These are phyloP conservation scores for Parauchenoglanis punctatus DNA, from an alignment of 2,797 vertebrate species.

Conservation along the genomic window DNA sequence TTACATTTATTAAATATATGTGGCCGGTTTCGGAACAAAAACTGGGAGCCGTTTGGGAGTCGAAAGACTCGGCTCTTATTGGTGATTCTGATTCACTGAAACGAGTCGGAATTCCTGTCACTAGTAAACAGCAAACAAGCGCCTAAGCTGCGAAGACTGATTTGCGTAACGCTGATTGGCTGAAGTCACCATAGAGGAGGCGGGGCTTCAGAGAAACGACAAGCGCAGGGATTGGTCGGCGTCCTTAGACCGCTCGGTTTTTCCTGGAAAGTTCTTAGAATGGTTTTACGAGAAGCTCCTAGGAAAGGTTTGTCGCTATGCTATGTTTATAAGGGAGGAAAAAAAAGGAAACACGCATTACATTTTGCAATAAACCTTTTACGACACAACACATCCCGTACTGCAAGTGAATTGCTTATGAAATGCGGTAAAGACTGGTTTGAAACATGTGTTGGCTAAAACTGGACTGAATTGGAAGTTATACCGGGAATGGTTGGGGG, in stretches of 20 bases:
- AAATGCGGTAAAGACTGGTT: neutral
- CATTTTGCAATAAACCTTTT: constrained; percentile 18
- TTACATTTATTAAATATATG: no score
- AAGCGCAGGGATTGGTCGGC: constrained; percentile 5
- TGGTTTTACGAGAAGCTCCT: constrained; percentile 60
- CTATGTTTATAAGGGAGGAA: constrained; percentile 14
- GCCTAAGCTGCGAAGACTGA: neutral
- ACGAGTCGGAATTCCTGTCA: neutral
- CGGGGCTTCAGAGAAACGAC: constrained; percentile 10
- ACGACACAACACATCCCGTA: neutral
- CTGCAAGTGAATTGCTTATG: neutral
- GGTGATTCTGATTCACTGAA: neutral
- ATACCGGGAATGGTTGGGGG: constrained; percentile 1
- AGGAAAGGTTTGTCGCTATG: constrained; percentile 21
- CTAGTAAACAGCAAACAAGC: neutral
- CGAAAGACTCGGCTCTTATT: neutral
- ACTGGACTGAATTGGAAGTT: neutral
- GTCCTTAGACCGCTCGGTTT: constrained; percentile 20
- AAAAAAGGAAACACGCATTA: constrained; percentile 12
- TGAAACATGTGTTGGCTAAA: neutral
- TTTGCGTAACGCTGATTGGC: neutral
- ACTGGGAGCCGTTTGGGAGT: neutral
- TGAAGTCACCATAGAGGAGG: neutral
- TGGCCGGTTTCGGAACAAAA: neutral
- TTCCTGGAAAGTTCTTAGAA: constrained; percentile 77